These are phyloP conservation scores for Rhinolophus sinicus DNA, from an alignment of 2,113 vertebrate species.

Conservation along the genomic window DNA sequence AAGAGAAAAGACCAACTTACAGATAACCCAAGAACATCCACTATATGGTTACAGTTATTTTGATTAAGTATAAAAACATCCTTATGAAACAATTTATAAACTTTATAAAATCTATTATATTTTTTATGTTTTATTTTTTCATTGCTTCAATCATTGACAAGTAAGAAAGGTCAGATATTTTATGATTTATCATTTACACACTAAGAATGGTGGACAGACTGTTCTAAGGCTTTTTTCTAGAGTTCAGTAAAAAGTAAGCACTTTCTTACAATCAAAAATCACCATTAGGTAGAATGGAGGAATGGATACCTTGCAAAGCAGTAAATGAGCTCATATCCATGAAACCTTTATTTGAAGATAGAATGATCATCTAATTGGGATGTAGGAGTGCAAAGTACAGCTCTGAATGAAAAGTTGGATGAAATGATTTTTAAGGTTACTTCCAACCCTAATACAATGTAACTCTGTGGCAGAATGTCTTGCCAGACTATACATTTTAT, in stretches of 20 bases:
- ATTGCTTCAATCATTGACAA: constrained; percentile 29
- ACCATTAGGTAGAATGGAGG: not conserved
- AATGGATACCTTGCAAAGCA: not conserved
- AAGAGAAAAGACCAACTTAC: not conserved
- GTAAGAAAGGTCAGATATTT: not conserved
- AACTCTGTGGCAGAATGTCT: not conserved
- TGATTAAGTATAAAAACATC: not conserved
- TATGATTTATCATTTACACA: not conserved
- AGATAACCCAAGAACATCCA: not conserved
- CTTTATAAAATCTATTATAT: constrained; percentile 11
- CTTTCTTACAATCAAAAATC: not conserved
- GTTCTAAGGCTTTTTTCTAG: not conserved
- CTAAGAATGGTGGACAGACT: not conserved
- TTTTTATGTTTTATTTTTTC: constrained; percentile 36
- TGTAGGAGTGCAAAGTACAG: not conserved
- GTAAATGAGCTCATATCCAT: not conserved
- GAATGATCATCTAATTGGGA: not conserved
- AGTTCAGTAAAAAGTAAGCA: not conserved
- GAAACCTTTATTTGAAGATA: not conserved
- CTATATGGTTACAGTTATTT: not conserved
- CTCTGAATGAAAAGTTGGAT: not conserved
- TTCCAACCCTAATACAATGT: not conserved
- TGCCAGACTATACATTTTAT: not conserved
- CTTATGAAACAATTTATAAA: constrained; percentile 6
- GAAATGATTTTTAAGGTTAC: not conserved